Percentiles rank a stretch among this genome's conserved stretches.
Evolutionary conservation across 2,797 vertebrate species (phyloP).

Genomic region (Borostomias antarcticus): DNA sequence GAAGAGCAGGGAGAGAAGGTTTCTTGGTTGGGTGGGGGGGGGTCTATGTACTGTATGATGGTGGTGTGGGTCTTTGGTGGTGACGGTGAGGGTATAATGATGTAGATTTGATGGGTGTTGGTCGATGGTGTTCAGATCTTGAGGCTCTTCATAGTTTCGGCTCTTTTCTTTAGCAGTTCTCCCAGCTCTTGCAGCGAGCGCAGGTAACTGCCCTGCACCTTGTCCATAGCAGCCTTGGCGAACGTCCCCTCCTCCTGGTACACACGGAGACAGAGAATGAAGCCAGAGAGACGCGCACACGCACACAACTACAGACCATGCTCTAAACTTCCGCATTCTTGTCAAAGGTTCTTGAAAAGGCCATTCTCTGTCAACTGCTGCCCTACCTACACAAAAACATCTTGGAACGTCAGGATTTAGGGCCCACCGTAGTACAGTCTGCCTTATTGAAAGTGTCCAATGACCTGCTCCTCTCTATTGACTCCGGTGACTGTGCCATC

Average conservation of each 20-base stretch:
- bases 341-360: no score
- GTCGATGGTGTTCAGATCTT: constrained; percentile 82
- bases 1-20: not conserved
- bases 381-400: no score
- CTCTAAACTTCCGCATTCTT: no score
- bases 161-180: constrained; percentile 93
- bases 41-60: not conserved
- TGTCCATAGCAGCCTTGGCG: constrained; percentile 88
- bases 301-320: not conserved
- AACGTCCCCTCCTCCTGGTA: constrained; percentile 88
- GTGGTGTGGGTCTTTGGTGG: not conserved
- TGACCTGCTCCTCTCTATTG: no score
- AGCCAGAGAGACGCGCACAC: not conserved
- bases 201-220: constrained; percentile 95
- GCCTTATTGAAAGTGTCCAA: no score
- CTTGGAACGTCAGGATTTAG: no score
- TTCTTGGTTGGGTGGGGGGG: not conserved
- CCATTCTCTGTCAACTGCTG: no score
- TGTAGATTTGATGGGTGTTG: constrained; percentile 60
- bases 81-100: constrained; percentile 57
- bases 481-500: no score
- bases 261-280: constrained; percentile 5
- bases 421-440: no score
- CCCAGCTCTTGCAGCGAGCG: constrained; percentile 93
- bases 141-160: constrained; percentile 90